Evolutionary conservation across 2,797 vertebrate species (phyloP), one percentile per base, ranked within the genome.

Genomic region (Sphaeramia orbicularis): DNA sequence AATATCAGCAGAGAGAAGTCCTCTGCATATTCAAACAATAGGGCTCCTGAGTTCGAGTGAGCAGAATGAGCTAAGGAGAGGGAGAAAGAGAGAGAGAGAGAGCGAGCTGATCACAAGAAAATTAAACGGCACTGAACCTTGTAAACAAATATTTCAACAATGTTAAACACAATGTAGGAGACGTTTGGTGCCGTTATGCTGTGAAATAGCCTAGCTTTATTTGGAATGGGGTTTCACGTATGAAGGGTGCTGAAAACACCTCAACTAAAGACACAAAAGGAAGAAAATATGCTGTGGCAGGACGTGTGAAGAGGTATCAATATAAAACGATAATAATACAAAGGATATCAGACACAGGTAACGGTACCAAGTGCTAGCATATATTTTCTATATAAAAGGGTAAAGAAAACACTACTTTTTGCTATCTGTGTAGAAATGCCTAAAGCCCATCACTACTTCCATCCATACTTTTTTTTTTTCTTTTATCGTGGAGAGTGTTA

Each of bases 121-220:
- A 91, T 92, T 87, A 92, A 93, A 92, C 55, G 24, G 61, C 86
- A 91, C 78, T 89, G 88, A 92, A 92, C 86, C 91, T 90, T 92
- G 88, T 91, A 91, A 91, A 92, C 90, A 90, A 93, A 94, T 90
- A 89, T 91, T 92, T 92, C 84, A 80, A 91, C 86, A 89, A 83
- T 88, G 86, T 90, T 90, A 76, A 89, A 91, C 86, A 83, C 83
- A 82, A 73, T 84, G 81, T 67, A 75, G 80, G 78, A 59, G 76
- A 76, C 35, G 76, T 70, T 72, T 85, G 73, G 61, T 79, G 78
- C 65, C 18, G 76, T 68, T 84, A 81, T 81, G 65, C 78, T 88
- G 91, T 91, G 86, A 90, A 93, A 90, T 86, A 87, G 78, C 74
- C 37, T 12, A 0, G 67, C 51, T 57, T 38, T 40, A 71, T 68